Evolutionary conservation across 2,797 vertebrate genomes (phyloP).

Genomic region (Phoeniculus purpureus): DNA sequence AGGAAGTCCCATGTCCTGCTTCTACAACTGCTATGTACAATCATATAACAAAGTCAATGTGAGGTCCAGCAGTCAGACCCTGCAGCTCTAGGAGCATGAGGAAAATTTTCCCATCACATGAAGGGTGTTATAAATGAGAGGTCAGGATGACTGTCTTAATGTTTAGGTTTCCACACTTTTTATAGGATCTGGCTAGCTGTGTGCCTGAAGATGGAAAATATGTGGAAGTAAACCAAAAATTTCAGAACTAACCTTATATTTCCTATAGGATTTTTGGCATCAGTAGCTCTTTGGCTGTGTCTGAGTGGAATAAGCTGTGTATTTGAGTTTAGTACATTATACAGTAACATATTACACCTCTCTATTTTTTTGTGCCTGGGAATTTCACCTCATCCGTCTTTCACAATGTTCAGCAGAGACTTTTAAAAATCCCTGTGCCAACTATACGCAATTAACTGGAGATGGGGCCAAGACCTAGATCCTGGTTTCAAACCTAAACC

Average conservation of each 20-base stretch:
- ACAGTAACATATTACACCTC: conserved; percentile 60
- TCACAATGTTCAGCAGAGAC: conserved; percentile 46
- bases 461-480: conserved; percentile 31
- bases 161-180: conserved; percentile 62
- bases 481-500: conserved; percentile 40
- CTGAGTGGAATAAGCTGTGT: conserved; percentile 64
- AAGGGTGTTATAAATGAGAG: conserved; percentile 35
- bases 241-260: conserved; percentile 60
- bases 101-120: conserved; percentile 18
- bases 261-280: conserved; percentile 60
- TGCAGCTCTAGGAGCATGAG: neutral
- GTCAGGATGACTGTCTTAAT: conserved; percentile 21
- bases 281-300: conserved; percentile 29
- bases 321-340: conserved; percentile 62
- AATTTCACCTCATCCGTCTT: conserved; percentile 71
- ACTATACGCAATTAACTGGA: conserved; percentile 44
- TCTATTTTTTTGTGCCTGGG: conserved; percentile 43
- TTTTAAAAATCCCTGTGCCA: conserved; percentile 57
- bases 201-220: conserved; percentile 64
- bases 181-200: conserved; percentile 35
- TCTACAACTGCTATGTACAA: neutral
- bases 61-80: neutral
- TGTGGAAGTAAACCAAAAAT: conserved; percentile 58
- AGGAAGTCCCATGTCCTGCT: neutral
- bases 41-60: neutral